Evolutionary conservation across 2,888 invertebrate species (phyloP).

Genomic region (Anagyrus pseudococci): DNA sequence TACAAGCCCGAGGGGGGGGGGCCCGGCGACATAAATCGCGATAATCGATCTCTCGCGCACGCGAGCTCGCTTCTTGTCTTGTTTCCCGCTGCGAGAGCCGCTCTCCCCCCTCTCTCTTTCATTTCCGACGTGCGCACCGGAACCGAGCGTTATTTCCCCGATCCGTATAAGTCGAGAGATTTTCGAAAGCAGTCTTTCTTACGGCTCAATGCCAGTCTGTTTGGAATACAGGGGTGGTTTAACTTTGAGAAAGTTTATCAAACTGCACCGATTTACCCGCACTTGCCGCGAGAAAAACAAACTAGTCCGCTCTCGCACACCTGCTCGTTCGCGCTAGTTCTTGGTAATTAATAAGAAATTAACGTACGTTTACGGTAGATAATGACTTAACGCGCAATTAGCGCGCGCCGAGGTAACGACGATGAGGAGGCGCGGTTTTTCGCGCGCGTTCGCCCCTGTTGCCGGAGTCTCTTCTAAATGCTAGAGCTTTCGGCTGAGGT

Average conservation of each 20-base stretch:
- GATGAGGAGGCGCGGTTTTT: neutral
- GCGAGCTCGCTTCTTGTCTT: conserved; percentile 4
- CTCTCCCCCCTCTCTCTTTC: neutral
- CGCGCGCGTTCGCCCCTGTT: neutral
- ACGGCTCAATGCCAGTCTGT: too few relatives aligned
- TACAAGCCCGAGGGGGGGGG: conserved; percentile 4
- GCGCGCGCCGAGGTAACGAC: conserved; percentile 15
- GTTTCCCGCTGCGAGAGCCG: neutral
- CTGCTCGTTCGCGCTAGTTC: neutral
- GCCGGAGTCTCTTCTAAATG: neutral
- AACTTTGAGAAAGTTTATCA: too few relatives aligned
- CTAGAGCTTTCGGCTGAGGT: neutral
- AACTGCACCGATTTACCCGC: too few relatives aligned
- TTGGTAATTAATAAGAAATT: conserved; percentile 25
- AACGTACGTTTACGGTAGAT: conserved; percentile 24
- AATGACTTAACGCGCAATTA: conserved; percentile 25
- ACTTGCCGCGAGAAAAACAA: too few relatives aligned
- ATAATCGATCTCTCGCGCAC: conserved; percentile 34
- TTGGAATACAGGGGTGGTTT: too few relatives aligned
- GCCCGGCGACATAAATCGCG: conserved; percentile 32
- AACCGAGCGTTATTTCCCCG: too few relatives aligned
- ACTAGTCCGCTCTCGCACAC: too few relatives aligned
- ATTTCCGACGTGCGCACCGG: neutral
- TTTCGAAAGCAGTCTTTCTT: too few relatives aligned
- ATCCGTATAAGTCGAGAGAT: too few relatives aligned